Conservation (phyloP, 1,140 invertebrate species). For the Aphaenogaster floridana region DNA sequence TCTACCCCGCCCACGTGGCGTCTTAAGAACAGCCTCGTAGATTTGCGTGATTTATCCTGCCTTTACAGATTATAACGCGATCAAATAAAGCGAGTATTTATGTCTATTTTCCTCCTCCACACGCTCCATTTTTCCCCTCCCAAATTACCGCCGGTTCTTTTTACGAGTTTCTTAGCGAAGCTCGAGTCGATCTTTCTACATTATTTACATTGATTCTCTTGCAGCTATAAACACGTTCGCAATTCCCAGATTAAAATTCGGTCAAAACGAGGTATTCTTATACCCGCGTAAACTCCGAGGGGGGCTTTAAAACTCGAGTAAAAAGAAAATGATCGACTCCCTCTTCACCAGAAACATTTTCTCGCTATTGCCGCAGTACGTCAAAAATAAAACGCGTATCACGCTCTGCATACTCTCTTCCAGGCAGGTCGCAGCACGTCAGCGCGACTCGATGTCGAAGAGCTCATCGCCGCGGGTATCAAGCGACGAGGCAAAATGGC, state of each 20-base stretch:
- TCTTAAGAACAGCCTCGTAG: conserved; percentile 25
- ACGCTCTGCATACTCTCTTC: neutral
- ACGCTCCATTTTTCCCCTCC: neutral
- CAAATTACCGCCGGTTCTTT: neutral
- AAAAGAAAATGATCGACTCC: neutral
- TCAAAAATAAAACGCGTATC: neutral
- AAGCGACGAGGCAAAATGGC: conserved; percentile 66
- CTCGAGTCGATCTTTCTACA: neutral
- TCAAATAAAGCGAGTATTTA: conserved; percentile 39
- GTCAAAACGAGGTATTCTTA: no score
- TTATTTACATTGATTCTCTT: conserved; percentile 3
- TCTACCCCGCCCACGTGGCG: neutral
- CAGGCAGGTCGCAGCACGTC: conserved; percentile 10
- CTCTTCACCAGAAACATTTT: neutral
- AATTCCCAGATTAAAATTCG: neutral
- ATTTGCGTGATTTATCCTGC: conserved; percentile 12
- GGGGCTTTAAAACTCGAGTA: neutral
- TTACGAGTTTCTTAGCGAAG: neutral
- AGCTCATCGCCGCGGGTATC: conserved; percentile 40
- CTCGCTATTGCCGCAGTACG: neutral
- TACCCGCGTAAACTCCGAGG: neutral
- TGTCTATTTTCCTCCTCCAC: neutral
- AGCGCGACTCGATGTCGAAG: conserved; percentile 37
- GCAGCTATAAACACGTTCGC: neutral
- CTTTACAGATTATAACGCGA: conserved; percentile 12